phyloP scores from a whole-genome alignment of 2,888 invertebrate species.

The Tipula confusa region DNA sequence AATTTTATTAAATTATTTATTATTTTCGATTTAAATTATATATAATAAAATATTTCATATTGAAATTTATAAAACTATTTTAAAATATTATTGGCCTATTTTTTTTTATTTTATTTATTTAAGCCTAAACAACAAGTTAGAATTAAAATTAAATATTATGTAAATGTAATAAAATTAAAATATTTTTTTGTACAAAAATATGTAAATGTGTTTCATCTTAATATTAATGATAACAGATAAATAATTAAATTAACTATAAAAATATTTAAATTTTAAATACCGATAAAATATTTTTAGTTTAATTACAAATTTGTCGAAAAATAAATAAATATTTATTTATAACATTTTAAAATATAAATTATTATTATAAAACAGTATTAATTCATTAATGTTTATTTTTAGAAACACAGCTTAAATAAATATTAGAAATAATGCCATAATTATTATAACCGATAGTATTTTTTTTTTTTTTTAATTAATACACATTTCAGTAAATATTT shows the following conservation, averaged over 20 bases:
- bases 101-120: not conserved
- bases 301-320: not conserved
- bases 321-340: not conserved
- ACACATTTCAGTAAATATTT: not conserved
- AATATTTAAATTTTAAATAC: not conserved
- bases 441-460: not conserved
- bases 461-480: too few relatives aligned
- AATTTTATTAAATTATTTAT: not conserved
- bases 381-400: not conserved
- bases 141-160: not conserved
- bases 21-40: not conserved
- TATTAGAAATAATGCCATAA: not conserved
- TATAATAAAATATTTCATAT: not conserved
- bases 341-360: not conserved
- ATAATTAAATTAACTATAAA: not conserved
- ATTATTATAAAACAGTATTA: not conserved
- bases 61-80: not conserved
- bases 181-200: conserved; percentile 25
- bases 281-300: not conserved
- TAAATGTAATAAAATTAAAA: not conserved
- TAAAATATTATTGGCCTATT: not conserved
- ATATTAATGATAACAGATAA: not conserved
- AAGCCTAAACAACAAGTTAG: not conserved
- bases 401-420: not conserved
- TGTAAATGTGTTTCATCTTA: conserved; percentile 20